Percentiles rank a stretch among this genome's conserved stretches.
phyloP scores from a whole-genome alignment of 2,888 invertebrate genomes.

The Acanthosepion lycidas region DNA sequence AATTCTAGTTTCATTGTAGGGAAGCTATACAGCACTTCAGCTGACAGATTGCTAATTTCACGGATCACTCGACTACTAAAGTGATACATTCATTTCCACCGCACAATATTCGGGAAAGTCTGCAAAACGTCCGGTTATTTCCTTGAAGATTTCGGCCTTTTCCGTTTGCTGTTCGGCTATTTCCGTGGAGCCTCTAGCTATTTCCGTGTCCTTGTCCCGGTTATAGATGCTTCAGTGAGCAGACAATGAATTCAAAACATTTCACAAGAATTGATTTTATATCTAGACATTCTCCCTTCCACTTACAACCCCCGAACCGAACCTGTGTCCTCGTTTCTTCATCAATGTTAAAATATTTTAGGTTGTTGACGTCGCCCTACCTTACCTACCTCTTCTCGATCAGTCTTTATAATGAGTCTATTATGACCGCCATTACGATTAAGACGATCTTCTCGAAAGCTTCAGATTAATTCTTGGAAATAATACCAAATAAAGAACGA shows the following conservation, averaged over 20 bases:
- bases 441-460: background rate
- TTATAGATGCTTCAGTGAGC: background rate
- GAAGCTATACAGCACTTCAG: background rate
- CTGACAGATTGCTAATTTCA: background rate
- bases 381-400: background rate
- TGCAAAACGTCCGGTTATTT: background rate
- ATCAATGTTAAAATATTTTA: background rate
- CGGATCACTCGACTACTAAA: background rate
- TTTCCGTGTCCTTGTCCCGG: background rate
- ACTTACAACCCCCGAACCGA: background rate
- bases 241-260: background rate
- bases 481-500: background rate
- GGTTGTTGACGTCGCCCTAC: background rate
- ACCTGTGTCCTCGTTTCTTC: background rate
- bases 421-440: background rate
- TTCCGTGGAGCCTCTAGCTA: background rate
- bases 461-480: background rate
- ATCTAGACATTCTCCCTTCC: no score
- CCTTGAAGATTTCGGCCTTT: constrained; percentile 12
- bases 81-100: background rate
- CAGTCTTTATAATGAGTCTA: background rate
- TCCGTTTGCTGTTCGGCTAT: background rate
- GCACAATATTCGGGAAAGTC: background rate
- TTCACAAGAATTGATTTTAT: background rate
- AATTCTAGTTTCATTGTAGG: background rate